phyloP scores from a whole-genome alignment of 2,888 invertebrate genomes.

The Pterobdella sp. region DNA sequence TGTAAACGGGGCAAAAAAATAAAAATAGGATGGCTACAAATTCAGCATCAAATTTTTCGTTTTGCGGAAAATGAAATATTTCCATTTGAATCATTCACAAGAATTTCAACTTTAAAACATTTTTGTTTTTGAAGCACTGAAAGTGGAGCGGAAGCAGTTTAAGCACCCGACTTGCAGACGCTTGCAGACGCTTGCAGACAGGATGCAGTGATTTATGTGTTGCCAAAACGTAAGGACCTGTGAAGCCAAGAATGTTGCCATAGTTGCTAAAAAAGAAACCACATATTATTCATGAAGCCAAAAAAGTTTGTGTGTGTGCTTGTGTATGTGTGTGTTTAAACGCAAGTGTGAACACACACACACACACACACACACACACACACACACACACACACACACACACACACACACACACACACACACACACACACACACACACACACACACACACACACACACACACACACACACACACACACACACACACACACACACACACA shows the following conservation, averaged over 20 bases:
- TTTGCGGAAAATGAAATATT: too few relatives aligned
- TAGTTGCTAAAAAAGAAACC: constrained; percentile 2
- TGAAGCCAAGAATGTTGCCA: not conserved
- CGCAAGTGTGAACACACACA: constrained; percentile 24
- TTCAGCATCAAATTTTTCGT: too few relatives aligned
- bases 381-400: constrained; percentile 29
- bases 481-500: constrained; percentile 28
- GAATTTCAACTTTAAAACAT: too few relatives aligned
- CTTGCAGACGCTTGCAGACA: too few relatives aligned
- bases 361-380: constrained; percentile 25
- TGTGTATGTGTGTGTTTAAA: constrained; percentile 1
- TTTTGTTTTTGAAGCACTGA: too few relatives aligned
- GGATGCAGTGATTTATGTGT: too few relatives aligned
- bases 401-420: constrained; percentile 30
- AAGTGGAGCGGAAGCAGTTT: too few relatives aligned
- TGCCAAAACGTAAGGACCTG: too few relatives aligned
- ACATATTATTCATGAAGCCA: constrained; percentile 4
- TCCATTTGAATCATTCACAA: too few relatives aligned
- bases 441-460: constrained; percentile 29
- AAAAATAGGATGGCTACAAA: too few relatives aligned
- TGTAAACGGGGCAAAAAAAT: too few relatives aligned
- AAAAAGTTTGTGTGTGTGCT: constrained; percentile 3
- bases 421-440: constrained; percentile 30
- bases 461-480: constrained; percentile 28
- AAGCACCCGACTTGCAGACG: too few relatives aligned